Base-by-base conservation (phyloP, 2,113 vertebrate genomes). In the Psammodynastes pulverulentus region DNA sequence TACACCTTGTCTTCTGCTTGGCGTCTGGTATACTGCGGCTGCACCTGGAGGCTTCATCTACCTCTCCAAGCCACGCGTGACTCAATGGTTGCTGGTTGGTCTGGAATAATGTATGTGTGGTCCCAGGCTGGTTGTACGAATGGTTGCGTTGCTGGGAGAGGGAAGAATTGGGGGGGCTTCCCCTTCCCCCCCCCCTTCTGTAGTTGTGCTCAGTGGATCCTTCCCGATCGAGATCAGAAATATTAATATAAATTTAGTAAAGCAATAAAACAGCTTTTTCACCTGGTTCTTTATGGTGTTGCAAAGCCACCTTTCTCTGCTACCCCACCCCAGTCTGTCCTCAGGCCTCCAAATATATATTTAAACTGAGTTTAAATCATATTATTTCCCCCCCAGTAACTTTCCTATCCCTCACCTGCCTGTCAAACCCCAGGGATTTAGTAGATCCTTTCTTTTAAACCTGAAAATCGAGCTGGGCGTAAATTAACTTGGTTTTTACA, bases 141-240 rank as follows among this genome's bases (percentile, higher is more conserved):
- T 34, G 2, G 10, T n/a, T n/a, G 46, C 13, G 1, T 19, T 86
- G 46, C 26, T 29, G 19, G 86, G 13, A 7, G 45, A 13, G 67
- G 67, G n/a, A 34, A 72, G 67, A 9, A 48, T 48, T 48, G 8
- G 48, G 48, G 48, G 8, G n/a, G n/a, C n/a, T n/a, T n/a, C n/a
- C n/a, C n/a, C n/a, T n/a, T n/a, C n/a, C 24, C 24, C 51, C 3
- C 58, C 26, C 10, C 4, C 58, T 62, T 62, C 26, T 4, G 10
- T 34, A 39, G n/a, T 15, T 19, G 15, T 2, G 67, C 67, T 0
- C 0, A 2, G 5, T 2, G 13, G n/a, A 72, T 34, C 67, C n/a
- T 7, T 29, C 26, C 26, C 3, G 10, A 29, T 62, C 0, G 1
- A 26, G 29, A 62, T 29, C 1, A 29, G 1, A 56, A 54, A 52